Evolutionary conservation across 2,888 invertebrate genomes (phyloP).

Genomic region (Andrena minutula): DNA sequence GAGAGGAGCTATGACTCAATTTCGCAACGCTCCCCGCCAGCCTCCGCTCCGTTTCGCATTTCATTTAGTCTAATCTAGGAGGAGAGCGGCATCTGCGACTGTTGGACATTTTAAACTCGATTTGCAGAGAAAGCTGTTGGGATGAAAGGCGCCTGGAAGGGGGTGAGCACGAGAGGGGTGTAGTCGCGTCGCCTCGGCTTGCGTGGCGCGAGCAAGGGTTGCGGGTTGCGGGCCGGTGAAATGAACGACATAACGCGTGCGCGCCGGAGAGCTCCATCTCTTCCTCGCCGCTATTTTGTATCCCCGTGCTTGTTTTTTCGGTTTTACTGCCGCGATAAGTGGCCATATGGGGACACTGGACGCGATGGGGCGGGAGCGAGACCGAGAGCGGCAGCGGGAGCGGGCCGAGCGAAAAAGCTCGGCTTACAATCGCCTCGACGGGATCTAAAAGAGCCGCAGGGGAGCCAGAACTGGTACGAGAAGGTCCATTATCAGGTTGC

Average conservation of each 20-base stretch:
- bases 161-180: neutral
- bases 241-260: neutral
- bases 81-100: neutral
- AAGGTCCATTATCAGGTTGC: conserved; percentile 84
- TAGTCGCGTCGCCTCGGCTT: conserved; percentile 22
- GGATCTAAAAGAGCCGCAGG: conserved; percentile 82
- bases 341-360: conserved; percentile 82
- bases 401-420: conserved; percentile 80
- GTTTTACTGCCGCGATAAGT: conserved; percentile 75
- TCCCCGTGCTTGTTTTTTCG: conserved; percentile 60
- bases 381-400: conserved; percentile 49
- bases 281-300: conserved; percentile 42
- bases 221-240: too few relatives aligned
- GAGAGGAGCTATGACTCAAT: conserved; percentile 1
- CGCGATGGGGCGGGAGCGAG: conserved; percentile 72
- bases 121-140: neutral
- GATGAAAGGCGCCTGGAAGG: neutral
- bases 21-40: neutral
- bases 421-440: conserved; percentile 81
- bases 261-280: conserved; percentile 3
- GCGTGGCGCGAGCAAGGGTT: neutral
- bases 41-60: neutral
- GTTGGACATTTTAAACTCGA: neutral
- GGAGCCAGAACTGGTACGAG: conserved; percentile 78
- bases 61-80: neutral